Conservation (phyloP, 1,140 invertebrate genomes). For the Riptortus pedestris region DNA sequence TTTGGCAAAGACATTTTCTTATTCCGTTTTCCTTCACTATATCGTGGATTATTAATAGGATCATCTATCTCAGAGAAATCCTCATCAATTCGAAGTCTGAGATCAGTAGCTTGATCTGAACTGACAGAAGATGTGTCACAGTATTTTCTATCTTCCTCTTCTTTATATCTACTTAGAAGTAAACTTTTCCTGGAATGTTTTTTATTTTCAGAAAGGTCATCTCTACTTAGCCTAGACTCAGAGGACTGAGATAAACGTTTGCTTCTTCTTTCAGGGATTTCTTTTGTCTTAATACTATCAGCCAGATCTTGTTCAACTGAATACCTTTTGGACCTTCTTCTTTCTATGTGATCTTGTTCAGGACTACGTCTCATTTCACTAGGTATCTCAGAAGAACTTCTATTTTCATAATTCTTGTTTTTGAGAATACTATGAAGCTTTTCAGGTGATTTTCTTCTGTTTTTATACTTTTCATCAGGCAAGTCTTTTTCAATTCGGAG, state of each 20-base stretch:
- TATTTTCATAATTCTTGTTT: not conserved
- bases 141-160: no score
- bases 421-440: not conserved
- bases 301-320: not conserved
- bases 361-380: not conserved
- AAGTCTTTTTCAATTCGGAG: no score
- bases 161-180: no score
- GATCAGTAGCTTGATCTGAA: not conserved
- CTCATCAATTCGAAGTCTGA: not conserved
- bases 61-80: conserved; percentile 3
- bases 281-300: not conserved
- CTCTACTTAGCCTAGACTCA: no score
- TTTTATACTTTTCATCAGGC: not conserved
- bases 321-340: not conserved
- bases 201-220: no score
- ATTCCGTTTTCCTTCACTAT: no score
- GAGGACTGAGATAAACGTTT: no score
- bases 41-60: no score
- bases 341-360: not conserved
- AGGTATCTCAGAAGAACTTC: not conserved
- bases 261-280: no score
- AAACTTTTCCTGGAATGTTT: no score
- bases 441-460: not conserved
- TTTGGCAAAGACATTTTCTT: no score
- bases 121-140: no score